phyloP scores from a whole-genome alignment of 2,888 invertebrate species.

The Protonemura montana region DNA sequence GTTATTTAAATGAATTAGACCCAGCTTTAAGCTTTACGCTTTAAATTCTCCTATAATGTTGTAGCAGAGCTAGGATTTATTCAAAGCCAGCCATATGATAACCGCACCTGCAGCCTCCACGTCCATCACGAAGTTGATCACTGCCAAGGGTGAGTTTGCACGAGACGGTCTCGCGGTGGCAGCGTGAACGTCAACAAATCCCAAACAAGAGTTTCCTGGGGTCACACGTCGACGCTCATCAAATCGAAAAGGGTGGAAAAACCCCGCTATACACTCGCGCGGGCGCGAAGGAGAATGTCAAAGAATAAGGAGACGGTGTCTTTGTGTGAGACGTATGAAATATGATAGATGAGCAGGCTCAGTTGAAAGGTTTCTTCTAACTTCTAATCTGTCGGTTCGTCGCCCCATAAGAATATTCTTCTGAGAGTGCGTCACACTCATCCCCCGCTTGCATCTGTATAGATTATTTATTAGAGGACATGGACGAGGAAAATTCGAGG shows the following conservation, averaged over 20 bases:
- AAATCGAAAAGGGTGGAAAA: neutral
- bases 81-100: too few species aligned
- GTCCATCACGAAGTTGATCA: neutral
- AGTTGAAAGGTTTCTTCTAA: constrained; percentile 20
- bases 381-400: neutral
- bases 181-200: neutral
- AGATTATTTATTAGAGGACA: neutral
- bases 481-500: neutral
- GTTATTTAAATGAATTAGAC: too few species aligned
- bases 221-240: neutral
- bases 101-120: too few species aligned
- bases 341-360: constrained; percentile 5
- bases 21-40: too few species aligned
- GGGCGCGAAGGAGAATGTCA: constrained; percentile 8
- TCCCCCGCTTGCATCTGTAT: neutral
- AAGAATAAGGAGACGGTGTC: constrained; percentile 15
- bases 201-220: neutral
- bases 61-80: too few species aligned
- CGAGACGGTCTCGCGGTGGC: neutral
- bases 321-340: neutral
- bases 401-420: constrained; percentile 18
- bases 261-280: neutral
- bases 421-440: neutral
- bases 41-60: too few species aligned
- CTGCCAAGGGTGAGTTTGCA: neutral